Evolutionary conservation across 2,888 invertebrate genomes (phyloP), one percentile per base, ranked within the genome.

Genomic region (Apotomis betuletana): DNA sequence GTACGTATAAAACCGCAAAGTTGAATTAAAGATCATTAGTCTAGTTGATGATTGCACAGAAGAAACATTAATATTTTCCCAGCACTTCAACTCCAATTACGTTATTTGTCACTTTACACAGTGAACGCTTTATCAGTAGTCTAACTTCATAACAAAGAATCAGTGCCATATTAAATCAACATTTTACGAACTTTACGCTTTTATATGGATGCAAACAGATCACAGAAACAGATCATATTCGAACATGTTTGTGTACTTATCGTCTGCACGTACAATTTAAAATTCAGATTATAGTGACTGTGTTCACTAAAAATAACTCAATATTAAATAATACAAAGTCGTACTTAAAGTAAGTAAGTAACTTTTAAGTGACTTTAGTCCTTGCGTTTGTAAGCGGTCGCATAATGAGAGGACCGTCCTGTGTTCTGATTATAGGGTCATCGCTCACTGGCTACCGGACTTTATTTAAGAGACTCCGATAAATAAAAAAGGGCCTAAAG

Each of bases 361-460:
- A 49, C 9, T 8, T 8, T 49, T 9, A 49, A 49, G 49, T 41
- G 41, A n/a, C 6, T 51, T 49, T 52, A 6, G 51, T 5, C 13
- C 51, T 38, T 52, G 13, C 10, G 8, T 1, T 4, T 8, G 0
- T n/a, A 58, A 5, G 1, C 3, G 12, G 3, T 3, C 8, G 64
- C 49, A 1, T 55, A 65, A 55, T 27, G 46, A 55, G 55, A 57
- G 9, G 57, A 44, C n/a, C 58, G 6, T 12, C n/a, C 55, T 65
- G 55, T 65, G 65, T 57, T 65, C 46, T 41, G 46, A 46, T 65
- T 55, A 65, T 46, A 8, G 46, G 15, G 3, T 55, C 65, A 65
- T 65, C 65, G 65, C 27, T 65, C 55, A 57, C 55, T n/a, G 12
- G 55, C 65, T 65, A 65, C 65, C 27, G 65, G 55, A 46, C 65